Percentiles rank a stretch among this genome's conserved stretches.
phyloP scores from a whole-genome alignment of 2,797 vertebrate species.

The Sebastes melanostomus region DNA sequence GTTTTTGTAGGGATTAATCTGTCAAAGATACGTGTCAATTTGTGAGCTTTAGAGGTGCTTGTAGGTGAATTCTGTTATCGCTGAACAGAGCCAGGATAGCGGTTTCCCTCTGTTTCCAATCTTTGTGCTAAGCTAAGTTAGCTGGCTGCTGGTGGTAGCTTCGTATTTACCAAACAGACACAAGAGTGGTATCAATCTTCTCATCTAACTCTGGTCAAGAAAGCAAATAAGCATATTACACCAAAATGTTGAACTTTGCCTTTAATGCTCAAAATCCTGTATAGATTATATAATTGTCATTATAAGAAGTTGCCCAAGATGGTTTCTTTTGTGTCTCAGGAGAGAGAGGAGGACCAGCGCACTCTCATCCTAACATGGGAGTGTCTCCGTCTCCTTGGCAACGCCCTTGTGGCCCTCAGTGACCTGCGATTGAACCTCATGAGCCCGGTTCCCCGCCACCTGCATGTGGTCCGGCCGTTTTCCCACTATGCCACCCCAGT shows the following conservation, averaged over 20 bases:
- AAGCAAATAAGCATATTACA: not conserved
- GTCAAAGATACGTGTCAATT: not conserved
- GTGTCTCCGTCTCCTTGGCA: constrained; percentile 90
- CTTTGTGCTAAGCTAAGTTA: not conserved
- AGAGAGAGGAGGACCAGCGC: constrained; percentile 90
- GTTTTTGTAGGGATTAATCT: not conserved
- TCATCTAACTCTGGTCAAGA: not conserved
- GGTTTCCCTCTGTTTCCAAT: not conserved
- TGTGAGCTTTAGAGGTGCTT: not conserved
- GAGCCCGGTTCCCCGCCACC: constrained; percentile 86
- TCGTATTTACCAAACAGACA: not conserved
- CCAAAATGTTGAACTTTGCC: not conserved
- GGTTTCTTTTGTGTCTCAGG: constrained; percentile 62
- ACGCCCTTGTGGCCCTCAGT: constrained; percentile 90
- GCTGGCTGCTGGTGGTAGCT: not conserved
- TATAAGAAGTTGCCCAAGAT: not conserved
- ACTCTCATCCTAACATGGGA: constrained; percentile 89
- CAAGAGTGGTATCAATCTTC: not conserved
- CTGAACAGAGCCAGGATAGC: not conserved
- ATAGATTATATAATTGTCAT: not conserved
- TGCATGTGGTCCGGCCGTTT: constrained; percentile 91
- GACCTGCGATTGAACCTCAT: constrained; percentile 91
- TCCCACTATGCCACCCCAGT: constrained; percentile 90
- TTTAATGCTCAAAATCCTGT: not conserved
- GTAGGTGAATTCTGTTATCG: not conserved